These are phyloP conservation scores for Thelaira solivaga DNA, from an alignment of 2,888 invertebrate genomes.

Conservation along the genomic window DNA sequence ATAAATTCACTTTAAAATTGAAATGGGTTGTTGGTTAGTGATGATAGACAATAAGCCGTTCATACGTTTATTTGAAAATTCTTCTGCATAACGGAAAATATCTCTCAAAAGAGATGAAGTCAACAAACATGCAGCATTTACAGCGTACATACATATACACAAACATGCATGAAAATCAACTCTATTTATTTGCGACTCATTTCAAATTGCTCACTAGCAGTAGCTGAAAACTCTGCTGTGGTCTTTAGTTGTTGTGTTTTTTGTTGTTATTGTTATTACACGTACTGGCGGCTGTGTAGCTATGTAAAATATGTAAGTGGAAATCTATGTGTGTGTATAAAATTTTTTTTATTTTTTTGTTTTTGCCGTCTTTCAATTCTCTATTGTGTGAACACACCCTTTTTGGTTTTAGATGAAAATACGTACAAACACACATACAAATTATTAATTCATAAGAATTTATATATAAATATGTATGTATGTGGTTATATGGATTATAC, in stretches of 20 bases:
- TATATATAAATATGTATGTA: background rate
- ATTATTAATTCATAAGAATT: background rate
- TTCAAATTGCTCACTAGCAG: constrained; percentile 13
- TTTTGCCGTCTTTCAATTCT: constrained; percentile 4
- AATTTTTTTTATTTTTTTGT: constrained; percentile 5
- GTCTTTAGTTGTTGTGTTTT: background rate
- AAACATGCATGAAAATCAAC: no score
- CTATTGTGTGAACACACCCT: constrained; percentile 52
- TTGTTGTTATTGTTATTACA: no score
- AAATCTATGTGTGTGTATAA: background rate
- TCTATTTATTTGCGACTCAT: constrained; percentile 17
- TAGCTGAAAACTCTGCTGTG: constrained; percentile 13
- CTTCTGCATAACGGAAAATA: constrained; percentile 8
- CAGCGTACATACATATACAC: background rate
- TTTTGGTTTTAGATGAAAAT: constrained; percentile 43
- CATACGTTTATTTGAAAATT: background rate
- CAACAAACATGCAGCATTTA: no score
- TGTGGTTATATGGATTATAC: background rate
- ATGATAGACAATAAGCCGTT: background rate
- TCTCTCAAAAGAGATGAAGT: no score
- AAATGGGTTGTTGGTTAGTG: constrained; percentile 23
- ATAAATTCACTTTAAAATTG: no score
- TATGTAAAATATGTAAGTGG: constrained; percentile 2
- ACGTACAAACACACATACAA: background rate
- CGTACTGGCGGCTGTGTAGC: no score